Conservation (phyloP, 2,797 vertebrate genomes). For the Hippocampus kuda region DNA sequence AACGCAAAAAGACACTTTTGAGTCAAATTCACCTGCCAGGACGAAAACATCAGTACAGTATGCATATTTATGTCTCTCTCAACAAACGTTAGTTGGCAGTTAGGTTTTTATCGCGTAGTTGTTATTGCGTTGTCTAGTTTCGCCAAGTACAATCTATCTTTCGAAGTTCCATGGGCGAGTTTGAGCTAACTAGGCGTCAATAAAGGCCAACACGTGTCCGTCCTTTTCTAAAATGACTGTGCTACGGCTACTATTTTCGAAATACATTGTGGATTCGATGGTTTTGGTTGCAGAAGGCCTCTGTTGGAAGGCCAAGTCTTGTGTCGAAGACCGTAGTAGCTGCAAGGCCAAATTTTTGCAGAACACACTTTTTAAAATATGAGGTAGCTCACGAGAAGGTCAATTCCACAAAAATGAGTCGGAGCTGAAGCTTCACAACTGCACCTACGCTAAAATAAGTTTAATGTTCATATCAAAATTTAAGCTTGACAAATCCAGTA, state of each 20-base stretch:
- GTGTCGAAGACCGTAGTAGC: background rate
- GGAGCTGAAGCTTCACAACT: background rate
- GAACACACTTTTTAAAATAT: background rate
- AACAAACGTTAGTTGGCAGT: background rate
- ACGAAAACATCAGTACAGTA: background rate
- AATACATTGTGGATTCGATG: too few species aligned
- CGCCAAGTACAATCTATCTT: background rate
- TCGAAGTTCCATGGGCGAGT: background rate
- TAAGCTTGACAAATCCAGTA: background rate
- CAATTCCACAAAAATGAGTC: background rate
- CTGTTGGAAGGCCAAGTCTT: background rate
- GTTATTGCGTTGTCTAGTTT: background rate
- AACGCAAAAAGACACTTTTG: background rate
- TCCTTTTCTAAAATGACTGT: background rate
- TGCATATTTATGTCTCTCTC: background rate
- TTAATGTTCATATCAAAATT: background rate
- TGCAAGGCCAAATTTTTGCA: background rate
- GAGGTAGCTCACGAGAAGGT: background rate
- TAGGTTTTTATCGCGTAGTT: background rate
- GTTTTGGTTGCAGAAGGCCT: background rate
- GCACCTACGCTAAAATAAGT: background rate
- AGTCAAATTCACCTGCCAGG: background rate
- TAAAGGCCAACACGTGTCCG: background rate
- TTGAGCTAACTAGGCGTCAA: background rate
- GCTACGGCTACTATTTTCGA: background rate